Conservation (phyloP, 2,113 vertebrate species). For the Butorides virescens region DNA sequence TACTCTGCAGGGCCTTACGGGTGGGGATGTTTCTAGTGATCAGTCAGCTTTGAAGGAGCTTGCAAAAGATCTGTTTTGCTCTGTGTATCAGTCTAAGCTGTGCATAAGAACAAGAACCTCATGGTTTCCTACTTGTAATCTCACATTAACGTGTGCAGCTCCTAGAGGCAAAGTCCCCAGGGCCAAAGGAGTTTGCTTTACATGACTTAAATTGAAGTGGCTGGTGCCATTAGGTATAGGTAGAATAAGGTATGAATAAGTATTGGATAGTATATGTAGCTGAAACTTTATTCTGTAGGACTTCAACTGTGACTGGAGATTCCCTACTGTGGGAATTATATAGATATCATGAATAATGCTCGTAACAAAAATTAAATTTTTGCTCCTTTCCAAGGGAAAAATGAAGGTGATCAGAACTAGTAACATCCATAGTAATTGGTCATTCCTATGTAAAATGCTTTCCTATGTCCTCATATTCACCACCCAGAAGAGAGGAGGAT, state of each 20-base stretch:
- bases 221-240: not conserved
- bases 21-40: not conserved
- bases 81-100: not conserved
- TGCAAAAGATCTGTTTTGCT: not conserved
- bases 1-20: not conserved
- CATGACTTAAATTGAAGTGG: not conserved
- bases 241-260: not conserved
- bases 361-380: not conserved
- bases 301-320: not conserved
- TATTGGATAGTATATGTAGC: not conserved
- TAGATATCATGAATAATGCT: not conserved
- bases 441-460: not conserved
- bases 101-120: not conserved
- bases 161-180: not conserved
- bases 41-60: slow-evolving; percentile 1
- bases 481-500: not conserved
- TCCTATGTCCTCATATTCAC: accelerated
- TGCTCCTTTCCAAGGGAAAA: not conserved
- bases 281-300: not conserved
- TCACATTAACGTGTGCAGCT: not conserved
- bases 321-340: not conserved
- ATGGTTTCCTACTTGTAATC: not conserved
- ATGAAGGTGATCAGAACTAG: not conserved
- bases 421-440: not conserved
- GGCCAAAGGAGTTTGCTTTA: not conserved